These are phyloP conservation scores for Rutilus rutilus DNA, from an alignment of 2,113 vertebrate species.

Conservation along the genomic window DNA sequence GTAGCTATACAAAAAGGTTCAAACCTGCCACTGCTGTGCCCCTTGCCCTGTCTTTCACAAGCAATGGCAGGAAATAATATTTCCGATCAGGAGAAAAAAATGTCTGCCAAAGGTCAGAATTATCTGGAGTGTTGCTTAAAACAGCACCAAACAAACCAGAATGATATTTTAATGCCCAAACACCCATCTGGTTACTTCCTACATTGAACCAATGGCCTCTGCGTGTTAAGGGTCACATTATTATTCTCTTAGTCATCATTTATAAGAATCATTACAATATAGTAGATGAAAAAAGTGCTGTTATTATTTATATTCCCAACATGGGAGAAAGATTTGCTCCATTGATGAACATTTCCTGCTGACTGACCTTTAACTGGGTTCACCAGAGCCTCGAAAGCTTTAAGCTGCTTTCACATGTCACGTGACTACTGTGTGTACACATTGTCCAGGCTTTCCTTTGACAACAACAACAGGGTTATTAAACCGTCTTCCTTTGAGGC, in stretches of 20 bases:
- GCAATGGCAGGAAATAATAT: constrained; percentile 48
- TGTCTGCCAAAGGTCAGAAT: constrained; percentile 44
- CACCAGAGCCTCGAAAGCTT: constrained; percentile 23
- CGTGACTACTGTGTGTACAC: constrained; percentile 36
- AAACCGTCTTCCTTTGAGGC: constrained; percentile 50
- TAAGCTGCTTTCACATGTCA: constrained; percentile 41
- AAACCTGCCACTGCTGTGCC: not conserved
- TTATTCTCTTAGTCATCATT: not conserved
- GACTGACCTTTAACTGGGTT: constrained; percentile 17
- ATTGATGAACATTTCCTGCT: constrained; percentile 16
- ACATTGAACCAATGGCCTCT: not conserved
- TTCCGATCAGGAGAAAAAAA: constrained; percentile 48
- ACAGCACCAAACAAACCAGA: constrained; percentile 36
- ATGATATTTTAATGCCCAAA: constrained; percentile 36
- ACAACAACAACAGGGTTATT: constrained; percentile 41
- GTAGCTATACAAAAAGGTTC: not conserved
- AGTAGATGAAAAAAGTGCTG: not conserved
- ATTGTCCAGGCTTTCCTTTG: constrained; percentile 36
- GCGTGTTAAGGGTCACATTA: not conserved
- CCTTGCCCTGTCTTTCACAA: constrained; percentile 31
- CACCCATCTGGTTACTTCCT: constrained; percentile 21
- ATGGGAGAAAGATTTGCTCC: not conserved
- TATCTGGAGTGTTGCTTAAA: constrained; percentile 30
- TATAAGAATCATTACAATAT: not conserved
- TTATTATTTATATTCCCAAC: not conserved